Conservation (phyloP, 35 echinoderm and acorn worm species). For the Chiridota heheva region DNA sequence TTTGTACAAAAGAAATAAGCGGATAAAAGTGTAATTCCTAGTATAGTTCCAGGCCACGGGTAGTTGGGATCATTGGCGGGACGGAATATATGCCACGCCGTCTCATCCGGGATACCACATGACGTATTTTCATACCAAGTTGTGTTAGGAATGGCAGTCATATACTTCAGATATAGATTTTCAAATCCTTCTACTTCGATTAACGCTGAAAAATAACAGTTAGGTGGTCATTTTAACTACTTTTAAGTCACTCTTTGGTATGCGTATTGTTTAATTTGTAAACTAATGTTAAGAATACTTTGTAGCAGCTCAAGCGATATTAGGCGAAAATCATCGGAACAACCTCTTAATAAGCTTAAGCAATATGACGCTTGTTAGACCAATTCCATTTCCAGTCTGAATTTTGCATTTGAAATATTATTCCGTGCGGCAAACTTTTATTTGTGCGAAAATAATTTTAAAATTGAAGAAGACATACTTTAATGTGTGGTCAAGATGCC, state of each 20-base stretch:
- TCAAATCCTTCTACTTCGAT: constrained; percentile 63
- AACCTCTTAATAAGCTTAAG: too few relatives aligned
- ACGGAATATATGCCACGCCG: constrained; percentile 51
- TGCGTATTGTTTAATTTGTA: background rate
- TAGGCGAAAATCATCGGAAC: too few relatives aligned
- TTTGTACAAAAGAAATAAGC: constrained; percentile 78
- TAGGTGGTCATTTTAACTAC: too few relatives aligned
- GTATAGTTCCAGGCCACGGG: constrained; percentile 45
- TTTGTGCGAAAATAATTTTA: too few relatives aligned
- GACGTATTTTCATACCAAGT: constrained; percentile 30
- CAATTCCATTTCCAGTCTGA: too few relatives aligned
- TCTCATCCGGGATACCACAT: constrained; percentile 33
- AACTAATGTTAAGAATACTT: too few relatives aligned
- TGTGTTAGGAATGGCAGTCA: constrained; percentile 56
- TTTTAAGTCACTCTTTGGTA: background rate
- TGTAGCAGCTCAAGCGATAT: too few relatives aligned
- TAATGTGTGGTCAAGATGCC: too few relatives aligned
- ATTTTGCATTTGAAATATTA: too few relatives aligned
- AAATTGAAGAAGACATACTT: too few relatives aligned
- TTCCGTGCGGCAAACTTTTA: too few relatives aligned
- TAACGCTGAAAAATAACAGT: constrained; percentile 22
- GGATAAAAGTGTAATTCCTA: constrained; percentile 61
- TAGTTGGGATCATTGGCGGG: constrained; percentile 21
- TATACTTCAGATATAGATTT: constrained; percentile 24
- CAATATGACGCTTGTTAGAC: too few relatives aligned